A percentile compares a stretch with the other conserved stretches of the same genome.
Evolutionary conservation across 2,113 vertebrate genomes (phyloP).

Genomic region (Chloebia gouldiae): DNA sequence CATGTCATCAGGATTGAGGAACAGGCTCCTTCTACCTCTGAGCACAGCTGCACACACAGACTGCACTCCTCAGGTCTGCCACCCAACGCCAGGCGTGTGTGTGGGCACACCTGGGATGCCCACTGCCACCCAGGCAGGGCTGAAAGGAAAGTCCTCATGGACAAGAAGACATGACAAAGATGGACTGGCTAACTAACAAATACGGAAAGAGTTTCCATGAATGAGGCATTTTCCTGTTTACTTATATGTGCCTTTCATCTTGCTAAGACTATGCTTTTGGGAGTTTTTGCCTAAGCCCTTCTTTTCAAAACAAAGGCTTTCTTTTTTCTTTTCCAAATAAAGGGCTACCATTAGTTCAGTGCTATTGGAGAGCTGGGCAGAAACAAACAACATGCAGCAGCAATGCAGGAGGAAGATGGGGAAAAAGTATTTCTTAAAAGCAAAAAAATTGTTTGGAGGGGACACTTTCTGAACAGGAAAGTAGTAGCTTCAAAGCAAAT

Average conservation of each 20-base stretch:
- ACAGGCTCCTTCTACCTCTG: not conserved
- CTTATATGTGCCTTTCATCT: not conserved
- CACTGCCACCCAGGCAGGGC: not conserved
- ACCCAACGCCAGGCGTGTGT: fast-evolving
- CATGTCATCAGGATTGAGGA: not conserved
- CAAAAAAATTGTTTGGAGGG: not conserved
- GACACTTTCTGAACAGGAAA: not conserved
- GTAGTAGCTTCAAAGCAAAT: not conserved
- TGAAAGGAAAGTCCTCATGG: not conserved
- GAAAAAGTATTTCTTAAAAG: constrained; percentile 17
- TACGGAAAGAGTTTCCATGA: not conserved
- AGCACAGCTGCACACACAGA: not conserved
- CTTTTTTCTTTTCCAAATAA: constrained; percentile 22
- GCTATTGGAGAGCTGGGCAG: not conserved
- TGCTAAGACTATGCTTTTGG: not conserved
- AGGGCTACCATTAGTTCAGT: not conserved
- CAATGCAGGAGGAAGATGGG: not conserved
- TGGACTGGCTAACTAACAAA: not conserved
- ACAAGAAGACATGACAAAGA: not conserved
- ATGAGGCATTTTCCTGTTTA: not conserved
- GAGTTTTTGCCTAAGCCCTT: not conserved
- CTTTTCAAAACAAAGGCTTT: constrained; percentile 24
- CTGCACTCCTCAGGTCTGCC: not conserved
- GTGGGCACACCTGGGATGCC: not conserved
- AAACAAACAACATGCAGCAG: not conserved